Evolutionary conservation across 2,888 invertebrate genomes (phyloP).

Genomic region (Aleiodes testaceus): DNA sequence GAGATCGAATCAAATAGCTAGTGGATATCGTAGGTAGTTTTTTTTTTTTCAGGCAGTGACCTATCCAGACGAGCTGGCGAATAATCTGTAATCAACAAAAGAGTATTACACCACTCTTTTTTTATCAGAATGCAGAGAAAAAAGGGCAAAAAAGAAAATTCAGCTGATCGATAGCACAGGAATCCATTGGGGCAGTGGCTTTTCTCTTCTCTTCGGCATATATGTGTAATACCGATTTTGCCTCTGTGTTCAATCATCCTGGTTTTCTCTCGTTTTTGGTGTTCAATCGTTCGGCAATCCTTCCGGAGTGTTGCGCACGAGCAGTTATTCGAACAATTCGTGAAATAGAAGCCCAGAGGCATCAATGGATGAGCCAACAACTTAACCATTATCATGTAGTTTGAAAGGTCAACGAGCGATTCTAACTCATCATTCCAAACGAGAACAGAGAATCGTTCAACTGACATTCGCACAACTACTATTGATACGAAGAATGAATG

Average conservation of each 20-base stretch:
- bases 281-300: slow-evolving; percentile 29
- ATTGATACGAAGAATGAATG: no score
- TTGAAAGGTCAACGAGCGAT: slow-evolving; percentile 30
- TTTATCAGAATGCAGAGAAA: no score
- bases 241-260: slow-evolving; percentile 35
- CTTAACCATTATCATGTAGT: slow-evolving; percentile 18
- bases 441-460: slow-evolving; percentile 6
- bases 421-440: not conserved
- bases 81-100: no score
- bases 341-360: slow-evolving; percentile 28
- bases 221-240: slow-evolving; percentile 29
- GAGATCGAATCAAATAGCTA: not conserved
- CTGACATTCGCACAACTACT: not conserved
- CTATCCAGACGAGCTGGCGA: no score
- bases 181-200: slow-evolving; percentile 27
- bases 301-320: slow-evolving; percentile 28
- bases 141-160: slow-evolving; percentile 6
- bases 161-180: slow-evolving; percentile 23
- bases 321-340: slow-evolving; percentile 26
- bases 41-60: not conserved
- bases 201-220: slow-evolving; percentile 10
- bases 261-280: slow-evolving; percentile 23
- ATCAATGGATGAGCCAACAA: slow-evolving; percentile 29
- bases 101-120: no score
- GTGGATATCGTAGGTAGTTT: not conserved